Evolutionary conservation across 2,888 invertebrate genomes (phyloP), one percentile per base, ranked within the genome.

Genomic region (Scrobipalpa costella): DNA sequence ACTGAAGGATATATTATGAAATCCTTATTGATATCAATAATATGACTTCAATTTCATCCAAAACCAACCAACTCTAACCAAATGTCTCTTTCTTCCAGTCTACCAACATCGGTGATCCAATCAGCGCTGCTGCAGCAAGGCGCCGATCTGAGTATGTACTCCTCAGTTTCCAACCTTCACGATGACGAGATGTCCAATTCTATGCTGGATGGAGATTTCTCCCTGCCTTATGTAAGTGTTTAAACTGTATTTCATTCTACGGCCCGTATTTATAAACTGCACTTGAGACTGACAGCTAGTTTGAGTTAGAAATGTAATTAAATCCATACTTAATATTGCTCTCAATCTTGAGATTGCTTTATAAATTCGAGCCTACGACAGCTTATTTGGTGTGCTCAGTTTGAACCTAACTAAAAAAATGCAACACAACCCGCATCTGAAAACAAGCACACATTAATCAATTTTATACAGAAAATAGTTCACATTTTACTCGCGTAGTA

Each of bases 111-210:
- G 17, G 91, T 92, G 65, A 91, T 92, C 58, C 92, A 92, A 72
- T 90, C 75, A 44, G 91, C 91, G 0, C 72, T 92, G 64, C 83
- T 91, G 81, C 92, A 92, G 78, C 83, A 87, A 78, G 90, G 86
- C 5, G 87, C 86, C 0, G 92, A 88, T 67, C 71, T 90, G 27
- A 89, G 90, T 77, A 82, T 92, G 81, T 92, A 91, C 69, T 90
- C 90, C 0, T 90, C 84, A n/a, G 88, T 84, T 13, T 85, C 84
- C 67, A 91, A 77, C 69, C 81, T 80, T 2, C 88, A 85, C 0
- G 89, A 90, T 62, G 89, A 87, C 62, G 90, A 90, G n/a, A 79
- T 90, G 77, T 88, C 90, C 33, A 88, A 86, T 65, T 81, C 85
- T 33, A 88, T 84, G 86, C 72, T 83, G 70, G 88, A 87, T 63